Conservation (phyloP, 2,113 vertebrate species). For the Neogobius melanostomus region DNA sequence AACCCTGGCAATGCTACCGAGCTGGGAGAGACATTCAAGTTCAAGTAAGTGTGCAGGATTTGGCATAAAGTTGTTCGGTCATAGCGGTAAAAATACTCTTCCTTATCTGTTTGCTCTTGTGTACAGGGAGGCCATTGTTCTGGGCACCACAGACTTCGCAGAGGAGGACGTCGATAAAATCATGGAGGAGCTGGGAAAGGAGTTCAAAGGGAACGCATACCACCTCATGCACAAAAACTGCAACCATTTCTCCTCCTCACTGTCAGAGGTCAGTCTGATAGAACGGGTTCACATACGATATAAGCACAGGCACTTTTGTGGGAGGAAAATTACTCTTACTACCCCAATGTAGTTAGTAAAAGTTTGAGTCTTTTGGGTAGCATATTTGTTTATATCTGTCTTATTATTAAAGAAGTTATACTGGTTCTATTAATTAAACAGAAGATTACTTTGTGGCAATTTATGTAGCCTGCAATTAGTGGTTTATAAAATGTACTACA, state of each 20-base stretch:
- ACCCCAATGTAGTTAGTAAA: too few relatives aligned
- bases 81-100: constrained; percentile 4
- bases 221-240: constrained; percentile 93
- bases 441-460: too few relatives aligned
- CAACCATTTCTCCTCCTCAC: constrained; percentile 88
- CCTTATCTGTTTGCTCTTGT: background rate
- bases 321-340: too few relatives aligned
- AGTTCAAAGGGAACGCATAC: constrained; percentile 87
- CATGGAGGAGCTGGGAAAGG: constrained; percentile 90
- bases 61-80: background rate
- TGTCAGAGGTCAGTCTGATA: constrained; percentile 81
- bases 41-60: constrained; percentile 82
- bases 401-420: too few relatives aligned
- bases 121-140: constrained; percentile 86
- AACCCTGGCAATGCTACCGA: constrained; percentile 88
- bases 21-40: constrained; percentile 94
- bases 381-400: too few relatives aligned
- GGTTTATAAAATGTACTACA: too few relatives aligned
- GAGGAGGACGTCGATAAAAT: constrained; percentile 90
- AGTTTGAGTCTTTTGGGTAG: too few relatives aligned
- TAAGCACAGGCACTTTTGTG: background rate
- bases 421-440: too few relatives aligned
- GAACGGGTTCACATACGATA: background rate
- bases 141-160: constrained; percentile 90
- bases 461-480: too few relatives aligned